Percentiles rank a stretch among this genome's conserved stretches.
Conservation (phyloP, 2,113 vertebrate species). For the Corydoras sp. region DNA sequence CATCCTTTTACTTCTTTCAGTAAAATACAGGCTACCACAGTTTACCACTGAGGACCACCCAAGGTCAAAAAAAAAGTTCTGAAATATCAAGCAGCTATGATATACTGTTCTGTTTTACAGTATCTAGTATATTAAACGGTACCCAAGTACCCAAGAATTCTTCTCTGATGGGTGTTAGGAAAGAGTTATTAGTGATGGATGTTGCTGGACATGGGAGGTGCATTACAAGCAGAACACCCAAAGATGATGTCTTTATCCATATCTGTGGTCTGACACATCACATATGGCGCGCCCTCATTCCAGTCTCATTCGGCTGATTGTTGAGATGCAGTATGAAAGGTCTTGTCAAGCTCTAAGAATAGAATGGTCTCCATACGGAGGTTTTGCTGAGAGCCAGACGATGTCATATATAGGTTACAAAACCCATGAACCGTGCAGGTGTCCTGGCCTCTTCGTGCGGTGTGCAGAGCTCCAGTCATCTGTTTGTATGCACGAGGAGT, state of each 20-base stretch:
- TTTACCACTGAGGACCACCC: conserved; percentile 20
- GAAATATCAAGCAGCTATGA: conserved; percentile 12
- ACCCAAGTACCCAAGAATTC: not conserved
- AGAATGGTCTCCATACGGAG: not conserved
- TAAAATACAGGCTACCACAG: not conserved
- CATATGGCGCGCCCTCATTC: conserved; percentile 46
- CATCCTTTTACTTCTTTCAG: conserved; percentile 38
- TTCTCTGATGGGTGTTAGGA: conserved; percentile 56
- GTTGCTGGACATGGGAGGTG: conserved; percentile 53
- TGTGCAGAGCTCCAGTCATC: conserved; percentile 46
- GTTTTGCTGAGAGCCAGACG: conserved; percentile 20
- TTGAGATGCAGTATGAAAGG: not conserved
- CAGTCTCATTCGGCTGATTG: not conserved
- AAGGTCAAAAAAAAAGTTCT: conserved; percentile 11
- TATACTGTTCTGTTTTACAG: conserved; percentile 3
- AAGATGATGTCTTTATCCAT: conserved; percentile 11
- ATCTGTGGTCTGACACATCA: conserved; percentile 41
- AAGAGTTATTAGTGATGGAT: conserved; percentile 62
- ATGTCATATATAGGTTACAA: conserved; percentile 27
- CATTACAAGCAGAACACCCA: conserved; percentile 45
- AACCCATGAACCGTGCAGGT: conserved; percentile 56
- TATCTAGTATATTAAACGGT: too few relatives aligned
- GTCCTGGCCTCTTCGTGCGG: conserved; percentile 47
- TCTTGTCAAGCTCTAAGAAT: conserved; percentile 38
- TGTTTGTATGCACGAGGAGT: conserved; percentile 67